Conservation (phyloP, 2,797 vertebrate genomes). For the Phalanger gymnotis region DNA sequence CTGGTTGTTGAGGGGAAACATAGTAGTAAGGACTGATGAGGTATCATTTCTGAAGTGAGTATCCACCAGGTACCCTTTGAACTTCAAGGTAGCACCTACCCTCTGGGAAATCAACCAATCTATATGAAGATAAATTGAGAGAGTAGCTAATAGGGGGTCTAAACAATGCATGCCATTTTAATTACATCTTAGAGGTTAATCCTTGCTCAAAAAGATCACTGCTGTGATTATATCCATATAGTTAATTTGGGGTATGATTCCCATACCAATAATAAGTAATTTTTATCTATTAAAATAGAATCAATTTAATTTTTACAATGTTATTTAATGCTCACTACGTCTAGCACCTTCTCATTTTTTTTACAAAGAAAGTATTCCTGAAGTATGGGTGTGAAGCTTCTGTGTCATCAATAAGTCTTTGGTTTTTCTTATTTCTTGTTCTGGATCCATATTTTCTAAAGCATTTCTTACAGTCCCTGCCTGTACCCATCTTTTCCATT, state of each 20-base stretch:
- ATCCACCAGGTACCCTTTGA: not conserved
- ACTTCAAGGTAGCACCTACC: not conserved
- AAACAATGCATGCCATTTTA: not conserved
- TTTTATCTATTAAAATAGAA: not conserved
- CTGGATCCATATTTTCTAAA: not conserved
- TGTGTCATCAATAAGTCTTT: not conserved
- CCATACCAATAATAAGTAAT: not conserved
- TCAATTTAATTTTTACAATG: not conserved
- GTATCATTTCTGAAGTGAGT: not conserved
- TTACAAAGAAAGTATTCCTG: not conserved
- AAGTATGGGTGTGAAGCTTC: not conserved
- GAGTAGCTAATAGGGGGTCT: not conserved
- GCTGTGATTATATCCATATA: not conserved
- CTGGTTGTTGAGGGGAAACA: not conserved
- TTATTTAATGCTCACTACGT: not conserved
- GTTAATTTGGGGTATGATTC: not conserved
- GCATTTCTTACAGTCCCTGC: not conserved
- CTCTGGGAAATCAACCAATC: not conserved
- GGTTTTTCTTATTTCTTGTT: not conserved
- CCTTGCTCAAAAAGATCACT: not conserved
- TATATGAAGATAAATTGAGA: not conserved
- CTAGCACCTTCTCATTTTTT: not conserved
- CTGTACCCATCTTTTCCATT: not conserved
- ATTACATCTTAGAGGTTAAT: not conserved
- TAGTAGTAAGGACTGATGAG: not conserved